These are phyloP conservation scores for Danionella dracula DNA, from an alignment of 2,797 vertebrate genomes.

Conservation along the genomic window DNA sequence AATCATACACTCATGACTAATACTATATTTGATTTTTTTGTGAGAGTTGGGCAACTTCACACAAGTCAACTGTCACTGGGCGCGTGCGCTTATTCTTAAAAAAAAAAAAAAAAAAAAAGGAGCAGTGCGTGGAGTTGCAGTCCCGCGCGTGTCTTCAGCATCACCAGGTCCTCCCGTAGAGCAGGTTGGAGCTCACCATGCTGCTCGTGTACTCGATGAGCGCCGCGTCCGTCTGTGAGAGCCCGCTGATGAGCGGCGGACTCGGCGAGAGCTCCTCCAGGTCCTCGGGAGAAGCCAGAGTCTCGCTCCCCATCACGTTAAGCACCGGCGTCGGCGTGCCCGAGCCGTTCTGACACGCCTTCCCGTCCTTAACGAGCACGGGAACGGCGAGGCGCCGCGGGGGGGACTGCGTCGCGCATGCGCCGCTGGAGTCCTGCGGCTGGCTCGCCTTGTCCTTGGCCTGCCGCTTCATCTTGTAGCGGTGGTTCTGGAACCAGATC, in stretches of 20 bases:
- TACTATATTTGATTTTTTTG: no score
- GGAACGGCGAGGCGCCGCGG: conserved; percentile 74
- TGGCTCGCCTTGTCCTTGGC: conserved; percentile 83
- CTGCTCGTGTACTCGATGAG: conserved; percentile 79
- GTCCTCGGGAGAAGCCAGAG: conserved; percentile 65
- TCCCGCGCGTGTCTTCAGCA: no score
- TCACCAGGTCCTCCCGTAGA: conserved; percentile 91
- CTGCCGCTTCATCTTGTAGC: conserved; percentile 93
- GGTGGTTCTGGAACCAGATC: conserved; percentile 97
- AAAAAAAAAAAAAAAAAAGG: no score
- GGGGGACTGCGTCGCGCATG: conserved; percentile 59
- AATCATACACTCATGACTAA: no score
- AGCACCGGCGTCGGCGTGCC: conserved; percentile 54
- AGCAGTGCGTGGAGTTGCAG: no score
- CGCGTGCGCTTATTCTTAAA: no score
- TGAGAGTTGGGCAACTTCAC: no score
- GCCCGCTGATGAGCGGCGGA: conserved; percentile 70
- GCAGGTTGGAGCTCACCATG: conserved; percentile 80
- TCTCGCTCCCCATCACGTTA: conserved; percentile 37
- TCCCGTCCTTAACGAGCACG: conserved; percentile 79
- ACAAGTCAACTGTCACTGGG: no score
- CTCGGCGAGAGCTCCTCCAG: conserved; percentile 80
- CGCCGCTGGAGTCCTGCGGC: conserved; percentile 59
- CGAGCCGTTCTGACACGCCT: conserved; percentile 72
- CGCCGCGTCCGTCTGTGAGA: conserved; percentile 79